Evolutionary conservation across 2,797 vertebrate genomes (phyloP), one percentile per base, ranked within the genome.

Genomic region (Gobio occitaniae): DNA sequence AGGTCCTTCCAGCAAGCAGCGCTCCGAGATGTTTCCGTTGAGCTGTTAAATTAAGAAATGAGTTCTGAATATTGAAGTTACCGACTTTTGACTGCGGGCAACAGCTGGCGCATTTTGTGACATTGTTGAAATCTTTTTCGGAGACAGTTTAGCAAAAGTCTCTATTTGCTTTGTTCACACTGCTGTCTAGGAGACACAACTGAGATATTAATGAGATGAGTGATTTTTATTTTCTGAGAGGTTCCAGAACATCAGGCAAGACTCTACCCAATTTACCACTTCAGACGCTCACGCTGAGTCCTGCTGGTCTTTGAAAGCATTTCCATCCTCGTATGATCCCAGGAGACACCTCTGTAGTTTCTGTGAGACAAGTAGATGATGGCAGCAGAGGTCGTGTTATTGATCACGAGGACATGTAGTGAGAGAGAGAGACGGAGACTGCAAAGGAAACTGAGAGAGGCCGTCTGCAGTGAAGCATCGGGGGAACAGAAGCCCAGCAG

Each of bases 381-480:
- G 50, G 75, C 66, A 61, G 50, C 41, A 63, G 83, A 84, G 83
- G 83, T 70, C 75, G 50, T 78, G 83, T 69, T 78, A 84, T 84
- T 84, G 83, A 84, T 84, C 83, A 84, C 38, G 0, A 50, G 52
- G 44, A 75, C 48, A 85, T 41, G 6, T 2, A 80, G 56, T 36
- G 54, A 25, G 38, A 16, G 72, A 29, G 79, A 29, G 80, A 70
- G 61, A 25, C 38, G 7, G 66, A 75, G 75, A 78, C 29, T 2
- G 86, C 70, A 80, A 83, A 85, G 75, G 71, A 87, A 77, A 61
- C 74, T 16, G 69, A 82, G 74, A 84, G 78, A 78, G 80, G 54
- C 75, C 38, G 15, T 86, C 78, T 86, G 65, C 41, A 52, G 29
- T 65, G 81, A 82, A 61, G 66, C 59, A 13, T 52, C 74, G 17